Conservation (phyloP, 2,797 vertebrate genomes). For the Lutra lutra region DNA sequence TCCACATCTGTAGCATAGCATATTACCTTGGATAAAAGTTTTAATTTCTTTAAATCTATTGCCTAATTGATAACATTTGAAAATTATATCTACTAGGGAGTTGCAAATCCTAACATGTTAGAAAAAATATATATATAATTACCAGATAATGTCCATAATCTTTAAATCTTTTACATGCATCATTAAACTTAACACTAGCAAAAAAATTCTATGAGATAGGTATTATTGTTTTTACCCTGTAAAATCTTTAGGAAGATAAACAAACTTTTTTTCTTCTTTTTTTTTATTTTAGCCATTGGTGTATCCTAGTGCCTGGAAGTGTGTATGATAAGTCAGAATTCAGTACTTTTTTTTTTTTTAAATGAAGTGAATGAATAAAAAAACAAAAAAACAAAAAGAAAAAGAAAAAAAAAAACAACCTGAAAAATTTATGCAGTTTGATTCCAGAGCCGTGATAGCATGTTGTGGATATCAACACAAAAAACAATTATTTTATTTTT, state of each 20-base stretch:
- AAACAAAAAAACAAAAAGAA: background rate
- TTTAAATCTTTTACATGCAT: background rate
- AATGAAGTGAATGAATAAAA: background rate
- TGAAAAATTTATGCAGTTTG: background rate
- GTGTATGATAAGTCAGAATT: background rate
- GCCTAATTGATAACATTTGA: background rate
- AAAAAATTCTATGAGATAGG: background rate
- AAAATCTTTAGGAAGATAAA: background rate
- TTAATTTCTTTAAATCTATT: background rate
- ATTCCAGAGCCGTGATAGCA: background rate
- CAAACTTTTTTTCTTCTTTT: background rate
- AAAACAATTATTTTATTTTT: background rate
- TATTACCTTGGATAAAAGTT: background rate
- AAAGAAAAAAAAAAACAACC: no score
- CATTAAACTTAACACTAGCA: background rate
- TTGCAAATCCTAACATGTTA: background rate
- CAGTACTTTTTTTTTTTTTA: background rate
- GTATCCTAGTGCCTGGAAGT: background rate
- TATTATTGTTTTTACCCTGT: background rate
- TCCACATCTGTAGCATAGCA: background rate
- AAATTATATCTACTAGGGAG: background rate
- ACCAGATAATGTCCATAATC: background rate
- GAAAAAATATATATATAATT: background rate
- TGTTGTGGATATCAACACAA: background rate
- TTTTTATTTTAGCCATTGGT: background rate